Evolutionary conservation across 2,888 invertebrate species (phyloP), one percentile per base, ranked within the genome.

Genomic region (Drosophila siamana): DNA sequence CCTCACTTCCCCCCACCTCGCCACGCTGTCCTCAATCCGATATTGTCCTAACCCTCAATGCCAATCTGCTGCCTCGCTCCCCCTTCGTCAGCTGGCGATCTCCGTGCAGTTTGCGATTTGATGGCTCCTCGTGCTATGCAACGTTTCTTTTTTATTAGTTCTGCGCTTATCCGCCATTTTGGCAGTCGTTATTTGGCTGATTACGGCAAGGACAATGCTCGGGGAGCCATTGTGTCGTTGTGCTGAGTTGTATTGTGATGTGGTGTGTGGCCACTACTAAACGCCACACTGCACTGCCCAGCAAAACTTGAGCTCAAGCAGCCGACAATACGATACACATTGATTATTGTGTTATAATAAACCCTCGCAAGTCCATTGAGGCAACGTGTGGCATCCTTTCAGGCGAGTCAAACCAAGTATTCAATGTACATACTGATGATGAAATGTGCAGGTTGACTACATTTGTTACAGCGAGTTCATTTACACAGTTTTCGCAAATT

Each of bases 131-230:
- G 56, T 59, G 69, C 71, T 75, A 56, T 83, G 82, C 82, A 82
- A 70, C 80, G 76, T 70, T 85, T 78, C 70, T 69, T 74, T 83
- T 86, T 84, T 86, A 86, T 86, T 87, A 86, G 87, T 87, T 82
- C 68, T 55, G 28, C 80, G 86, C 80, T 85, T 78, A 86, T 84
- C 72, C 82, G 74, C 69, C 82, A 86, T 85, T 85, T 84, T 79
- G 78, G 56, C 69, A 70, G 85, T 82, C 87, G 85, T 84, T 85
- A 86, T 77, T 87, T 57, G 74, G 73, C 82, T 87, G 87, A 86
- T 86, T 87, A 82, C 87, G 78, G 59, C 80, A 70, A 80, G 80
- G 83, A 86, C 86, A 78, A 65, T 72, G 62, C 63, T 46, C 56
- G 56, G 50, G 44, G 54, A 67, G 46, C 56, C 40, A 43, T 44